Percentiles rank a stretch among this genome's conserved stretches.
phyloP scores from a whole-genome alignment of 2,113 vertebrate genomes.

The Picathartes gymnocephalus region DNA sequence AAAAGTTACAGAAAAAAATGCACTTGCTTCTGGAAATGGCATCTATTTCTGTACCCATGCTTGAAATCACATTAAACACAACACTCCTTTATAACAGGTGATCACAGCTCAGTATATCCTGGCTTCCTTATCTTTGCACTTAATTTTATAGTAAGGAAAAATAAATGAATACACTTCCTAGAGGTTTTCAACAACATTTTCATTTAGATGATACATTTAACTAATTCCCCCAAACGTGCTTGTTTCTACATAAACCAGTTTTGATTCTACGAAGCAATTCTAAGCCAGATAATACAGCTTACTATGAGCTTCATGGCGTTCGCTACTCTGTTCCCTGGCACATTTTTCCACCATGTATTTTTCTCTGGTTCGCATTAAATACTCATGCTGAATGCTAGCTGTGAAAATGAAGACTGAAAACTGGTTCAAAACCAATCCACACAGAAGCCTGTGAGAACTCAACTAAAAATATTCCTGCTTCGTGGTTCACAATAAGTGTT shows the following conservation, averaged over 20 bases:
- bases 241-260: neutral
- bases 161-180: neutral
- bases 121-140: neutral
- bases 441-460: neutral
- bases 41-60: neutral
- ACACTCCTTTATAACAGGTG: neutral
- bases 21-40: neutral
- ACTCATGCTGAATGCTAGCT: neutral
- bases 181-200: neutral
- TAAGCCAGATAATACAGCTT: neutral
- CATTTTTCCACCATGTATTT: neutral
- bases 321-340: neutral
- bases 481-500: neutral
- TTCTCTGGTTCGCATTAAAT: neutral
- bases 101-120: neutral
- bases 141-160: neutral
- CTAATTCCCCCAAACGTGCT: neutral
- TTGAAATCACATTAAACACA: neutral
- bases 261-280: neutral
- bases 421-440: neutral
- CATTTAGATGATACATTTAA: rapidly evolving
- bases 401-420: neutral
- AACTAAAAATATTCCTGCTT: neutral
- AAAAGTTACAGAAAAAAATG: neutral
- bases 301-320: neutral